Evolutionary conservation across 2,888 invertebrate species (phyloP).

Genomic region (Drosophila diplacantha): DNA sequence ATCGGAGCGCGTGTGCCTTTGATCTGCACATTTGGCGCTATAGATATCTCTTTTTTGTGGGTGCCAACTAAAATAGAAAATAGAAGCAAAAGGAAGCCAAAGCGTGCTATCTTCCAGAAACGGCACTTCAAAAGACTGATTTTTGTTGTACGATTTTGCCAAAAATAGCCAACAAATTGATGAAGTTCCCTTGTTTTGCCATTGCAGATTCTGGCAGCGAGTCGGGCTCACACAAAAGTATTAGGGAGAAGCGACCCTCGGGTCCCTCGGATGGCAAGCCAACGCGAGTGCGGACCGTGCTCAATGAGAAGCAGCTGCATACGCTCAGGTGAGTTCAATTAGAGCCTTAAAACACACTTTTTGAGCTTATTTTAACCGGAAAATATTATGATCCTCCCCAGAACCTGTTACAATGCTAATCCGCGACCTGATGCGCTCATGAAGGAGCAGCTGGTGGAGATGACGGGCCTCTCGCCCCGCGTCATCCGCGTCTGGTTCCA

Average conservation of each 20-base stretch:
- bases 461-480: slow-evolving; percentile 97
- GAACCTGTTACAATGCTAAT: slow-evolving; percentile 97
- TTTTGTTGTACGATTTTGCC: neutral
- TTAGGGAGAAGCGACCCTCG: slow-evolving; percentile 79
- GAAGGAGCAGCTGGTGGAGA: slow-evolving; percentile 99
- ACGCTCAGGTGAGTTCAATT: slow-evolving; percentile 85
- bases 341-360: neutral
- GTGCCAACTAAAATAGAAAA: slow-evolving; percentile 16
- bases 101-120: slow-evolving; percentile 40
- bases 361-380: neutral
- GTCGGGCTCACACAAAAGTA: slow-evolving; percentile 92
- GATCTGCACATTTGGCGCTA: slow-evolving; percentile 52
- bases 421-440: slow-evolving; percentile 98
- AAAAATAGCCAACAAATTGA: slow-evolving; percentile 51
- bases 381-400: slow-evolving; percentile 49
- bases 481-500: slow-evolving; percentile 99
- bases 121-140: slow-evolving; percentile 53
- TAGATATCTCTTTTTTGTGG: slow-evolving; percentile 27
- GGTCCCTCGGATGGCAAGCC: slow-evolving; percentile 90
- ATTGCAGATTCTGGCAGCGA: slow-evolving; percentile 93
- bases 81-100: slow-evolving; percentile 6
- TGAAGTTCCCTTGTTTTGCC: slow-evolving; percentile 16
- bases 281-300: slow-evolving; percentile 98
- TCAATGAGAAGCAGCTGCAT: slow-evolving; percentile 98
- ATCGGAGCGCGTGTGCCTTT: slow-evolving; percentile 38